Conservation (phyloP, 2,797 vertebrate genomes). For the Lerista edwardsae region DNA sequence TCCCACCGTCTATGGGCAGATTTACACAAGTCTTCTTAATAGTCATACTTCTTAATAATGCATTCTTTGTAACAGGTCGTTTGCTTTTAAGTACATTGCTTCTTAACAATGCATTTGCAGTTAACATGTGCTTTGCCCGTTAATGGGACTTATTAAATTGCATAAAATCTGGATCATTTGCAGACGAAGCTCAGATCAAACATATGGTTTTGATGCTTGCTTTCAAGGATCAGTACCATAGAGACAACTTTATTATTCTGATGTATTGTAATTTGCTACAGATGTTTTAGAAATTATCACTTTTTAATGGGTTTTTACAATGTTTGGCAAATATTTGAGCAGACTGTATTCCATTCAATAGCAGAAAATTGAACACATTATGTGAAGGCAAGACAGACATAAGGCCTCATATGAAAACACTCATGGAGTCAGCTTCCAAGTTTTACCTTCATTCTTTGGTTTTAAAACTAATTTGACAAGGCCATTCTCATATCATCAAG, state of each 20-base stretch:
- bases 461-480: constrained; percentile 16
- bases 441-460: constrained; percentile 11
- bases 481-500: constrained; percentile 16
- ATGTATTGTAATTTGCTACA: constrained; percentile 60
- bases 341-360: no score
- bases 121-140: background rate
- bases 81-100: no score
- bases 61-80: no score
- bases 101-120: no score
- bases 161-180: constrained; percentile 60
- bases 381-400: constrained; percentile 54
- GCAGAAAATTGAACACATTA: no score
- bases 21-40: no score
- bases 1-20: no score
- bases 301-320: constrained; percentile 58
- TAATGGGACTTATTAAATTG: constrained; percentile 52
- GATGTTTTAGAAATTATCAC: constrained; percentile 59
- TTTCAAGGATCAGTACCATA: constrained; percentile 23
- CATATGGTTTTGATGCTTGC: constrained; percentile 50
- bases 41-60: no score
- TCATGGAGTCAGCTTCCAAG: constrained; percentile 26
- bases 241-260: constrained; percentile 46
- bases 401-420: constrained; percentile 52
- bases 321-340: constrained; percentile 11
- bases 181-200: constrained; percentile 46